These are phyloP conservation scores for Drosophila cracens DNA, from an alignment of 2,888 invertebrate species.

Conservation along the genomic window DNA sequence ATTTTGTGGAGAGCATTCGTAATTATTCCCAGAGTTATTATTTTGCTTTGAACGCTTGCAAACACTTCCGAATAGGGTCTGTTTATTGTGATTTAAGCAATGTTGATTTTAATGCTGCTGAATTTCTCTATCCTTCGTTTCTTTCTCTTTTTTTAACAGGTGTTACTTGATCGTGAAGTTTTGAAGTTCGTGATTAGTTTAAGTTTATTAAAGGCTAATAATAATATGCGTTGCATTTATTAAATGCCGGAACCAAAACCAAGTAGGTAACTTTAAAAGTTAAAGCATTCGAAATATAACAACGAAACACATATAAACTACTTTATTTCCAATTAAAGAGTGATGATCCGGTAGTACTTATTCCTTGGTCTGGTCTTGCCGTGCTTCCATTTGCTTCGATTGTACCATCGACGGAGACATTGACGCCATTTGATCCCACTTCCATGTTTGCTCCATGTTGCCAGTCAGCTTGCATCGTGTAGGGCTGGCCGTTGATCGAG, in stretches of 20 bases:
- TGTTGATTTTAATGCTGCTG: background rate
- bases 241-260: background rate
- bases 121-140: background rate
- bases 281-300: background rate
- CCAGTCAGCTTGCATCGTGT: conserved; percentile 21
- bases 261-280: background rate
- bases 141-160: background rate
- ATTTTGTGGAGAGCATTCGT: background rate
- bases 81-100: conserved; percentile 2
- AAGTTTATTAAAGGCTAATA: background rate
- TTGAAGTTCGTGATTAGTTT: background rate
- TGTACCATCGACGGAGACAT: conserved; percentile 10
- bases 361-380: background rate
- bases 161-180: background rate
- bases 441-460: conserved; percentile 21
- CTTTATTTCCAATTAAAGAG: conserved; percentile 1
- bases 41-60: background rate
- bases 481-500: conserved; percentile 29
- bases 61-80: conserved; percentile 4
- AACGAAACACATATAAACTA: background rate
- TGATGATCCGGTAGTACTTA: conserved; percentile 16
- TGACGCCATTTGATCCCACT: background rate
- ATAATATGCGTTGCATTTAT: background rate
- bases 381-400: conserved; percentile 1
- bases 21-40: background rate